Evolutionary conservation across 2,888 invertebrate species (phyloP).

Genomic region (Tortricodes alternella): DNA sequence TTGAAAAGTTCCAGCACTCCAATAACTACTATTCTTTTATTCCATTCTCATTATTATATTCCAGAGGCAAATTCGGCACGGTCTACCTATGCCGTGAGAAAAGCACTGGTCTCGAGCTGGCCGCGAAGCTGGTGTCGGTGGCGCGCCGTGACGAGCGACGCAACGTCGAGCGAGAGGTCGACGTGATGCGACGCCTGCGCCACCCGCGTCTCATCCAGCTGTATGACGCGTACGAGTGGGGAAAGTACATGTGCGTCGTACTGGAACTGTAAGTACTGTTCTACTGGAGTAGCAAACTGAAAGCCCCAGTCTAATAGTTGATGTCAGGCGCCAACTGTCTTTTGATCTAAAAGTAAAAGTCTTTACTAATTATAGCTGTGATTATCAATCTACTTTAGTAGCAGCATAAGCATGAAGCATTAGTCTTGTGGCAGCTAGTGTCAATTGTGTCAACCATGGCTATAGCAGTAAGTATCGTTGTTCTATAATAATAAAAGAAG

Average conservation of each 20-base stretch:
- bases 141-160: constrained; percentile 92
- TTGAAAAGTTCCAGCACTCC: no score
- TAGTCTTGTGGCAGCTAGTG: no score
- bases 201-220: constrained; percentile 98
- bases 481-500: no score
- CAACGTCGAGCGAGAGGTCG: constrained; percentile 97
- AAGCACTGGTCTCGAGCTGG: constrained; percentile 89
- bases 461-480: no score
- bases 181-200: constrained; percentile 96
- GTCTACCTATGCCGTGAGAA: constrained; percentile 96
- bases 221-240: constrained; percentile 98
- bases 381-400: no score
- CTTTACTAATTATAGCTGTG: no score
- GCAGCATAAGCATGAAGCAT: no score
- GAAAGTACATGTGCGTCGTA: constrained; percentile 97
- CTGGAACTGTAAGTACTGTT: constrained; percentile 95
- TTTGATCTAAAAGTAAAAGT: no score
- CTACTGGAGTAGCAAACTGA: no score
- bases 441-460: no score
- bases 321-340: no score
- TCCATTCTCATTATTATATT: constrained; percentile 23
- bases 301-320: no score
- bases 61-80: constrained; percentile 98
- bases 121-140: constrained; percentile 96
- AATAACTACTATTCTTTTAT: not conserved